phyloP scores from a whole-genome alignment of 1,140 invertebrate species.

The Lamellibrachia luymesi region DNA sequence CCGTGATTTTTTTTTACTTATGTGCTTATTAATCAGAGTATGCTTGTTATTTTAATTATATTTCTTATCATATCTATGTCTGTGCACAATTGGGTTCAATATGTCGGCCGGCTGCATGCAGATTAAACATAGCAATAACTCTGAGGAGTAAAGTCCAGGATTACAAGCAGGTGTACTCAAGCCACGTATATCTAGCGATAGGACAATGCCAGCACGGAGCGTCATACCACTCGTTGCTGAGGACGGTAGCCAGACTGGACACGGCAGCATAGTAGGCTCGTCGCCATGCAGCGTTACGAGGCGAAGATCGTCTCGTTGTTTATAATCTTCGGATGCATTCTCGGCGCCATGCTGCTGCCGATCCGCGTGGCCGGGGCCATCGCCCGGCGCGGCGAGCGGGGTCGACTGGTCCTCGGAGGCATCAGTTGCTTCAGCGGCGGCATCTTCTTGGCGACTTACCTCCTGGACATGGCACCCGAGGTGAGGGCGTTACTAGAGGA shows the following conservation, averaged over 20 bases:
- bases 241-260: background rate
- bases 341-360: slow-evolving; percentile 18
- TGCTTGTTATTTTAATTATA: background rate
- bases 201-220: background rate
- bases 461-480: slow-evolving; percentile 64
- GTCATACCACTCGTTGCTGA: background rate
- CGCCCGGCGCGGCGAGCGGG: background rate
- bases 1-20: background rate
- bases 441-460: slow-evolving; percentile 63
- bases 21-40: background rate
- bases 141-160: background rate
- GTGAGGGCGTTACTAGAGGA: slow-evolving; percentile 48
- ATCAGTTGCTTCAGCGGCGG: slow-evolving; percentile 62
- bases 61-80: background rate
- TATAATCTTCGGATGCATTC: background rate
- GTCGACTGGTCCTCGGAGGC: slow-evolving; percentile 14
- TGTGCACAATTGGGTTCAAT: background rate
- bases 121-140: background rate
- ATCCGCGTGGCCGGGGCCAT: slow-evolving; percentile 12
- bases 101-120: background rate
- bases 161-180: background rate
- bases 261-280: background rate
- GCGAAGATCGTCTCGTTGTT: slow-evolving; percentile 18
- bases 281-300: slow-evolving; percentile 23
- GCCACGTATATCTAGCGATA: background rate